These are phyloP conservation scores for Propithecus deckenii DNA, from an alignment of 2,797 vertebrate genomes.

Conservation along the genomic window DNA sequence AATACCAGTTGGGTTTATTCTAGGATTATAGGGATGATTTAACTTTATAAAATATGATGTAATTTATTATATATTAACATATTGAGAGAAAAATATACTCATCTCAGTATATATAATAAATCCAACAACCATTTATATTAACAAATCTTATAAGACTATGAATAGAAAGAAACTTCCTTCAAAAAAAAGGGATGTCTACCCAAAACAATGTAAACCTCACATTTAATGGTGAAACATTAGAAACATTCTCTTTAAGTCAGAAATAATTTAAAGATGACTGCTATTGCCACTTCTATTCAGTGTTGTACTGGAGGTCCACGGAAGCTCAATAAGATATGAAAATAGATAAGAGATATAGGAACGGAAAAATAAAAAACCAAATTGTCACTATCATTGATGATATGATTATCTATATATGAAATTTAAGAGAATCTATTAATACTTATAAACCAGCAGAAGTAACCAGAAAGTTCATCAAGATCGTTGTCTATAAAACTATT, in stretches of 20 bases:
- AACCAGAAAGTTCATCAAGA: background rate
- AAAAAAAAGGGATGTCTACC: background rate
- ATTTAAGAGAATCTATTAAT: background rate
- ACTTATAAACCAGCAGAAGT: background rate
- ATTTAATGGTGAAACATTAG: background rate
- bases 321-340: background rate
- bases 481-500: background rate
- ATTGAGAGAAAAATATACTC: background rate
- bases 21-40: background rate
- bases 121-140: background rate
- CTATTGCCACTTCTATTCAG: background rate
- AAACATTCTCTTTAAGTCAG: background rate
- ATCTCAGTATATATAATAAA: background rate
- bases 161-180: background rate
- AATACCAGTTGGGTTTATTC: background rate
- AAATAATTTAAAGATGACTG: conserved; percentile 1
- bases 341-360: background rate
- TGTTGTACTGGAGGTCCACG: background rate
- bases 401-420: background rate
- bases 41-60: background rate
- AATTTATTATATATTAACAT: background rate
- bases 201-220: background rate
- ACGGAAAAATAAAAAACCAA: background rate
- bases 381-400: background rate
- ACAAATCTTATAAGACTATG: background rate